Conservation (phyloP, 1,140 invertebrate species). For the Neodiprion lecontei region DNA sequence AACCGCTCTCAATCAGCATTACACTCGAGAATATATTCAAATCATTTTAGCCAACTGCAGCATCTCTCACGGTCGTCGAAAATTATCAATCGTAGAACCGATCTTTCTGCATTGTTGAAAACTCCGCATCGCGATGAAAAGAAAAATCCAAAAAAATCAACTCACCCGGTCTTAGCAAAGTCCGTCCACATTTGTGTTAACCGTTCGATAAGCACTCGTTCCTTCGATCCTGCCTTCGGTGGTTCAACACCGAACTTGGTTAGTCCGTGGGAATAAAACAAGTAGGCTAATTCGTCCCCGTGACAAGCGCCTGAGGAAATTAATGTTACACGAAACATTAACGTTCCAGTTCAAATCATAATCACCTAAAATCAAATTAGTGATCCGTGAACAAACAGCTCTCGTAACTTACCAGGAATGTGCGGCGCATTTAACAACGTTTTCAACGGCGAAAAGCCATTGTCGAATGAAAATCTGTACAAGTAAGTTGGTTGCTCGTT, state of each 20-base stretch:
- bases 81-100: too few relatives aligned
- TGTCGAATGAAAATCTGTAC: conserved; percentile 52
- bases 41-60: too few relatives aligned
- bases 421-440: conserved; percentile 6
- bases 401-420: not conserved
- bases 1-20: not conserved
- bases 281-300: conserved; percentile 36
- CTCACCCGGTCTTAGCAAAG: conserved; percentile 54
- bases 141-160: not conserved
- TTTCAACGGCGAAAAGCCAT: not conserved
- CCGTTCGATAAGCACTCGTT: conserved; percentile 35
- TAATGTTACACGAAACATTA: not conserved
- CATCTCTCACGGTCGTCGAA: too few relatives aligned
- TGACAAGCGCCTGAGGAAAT: conserved; percentile 39
- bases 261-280: conserved; percentile 31
- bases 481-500: conserved; percentile 50
- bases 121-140: not conserved
- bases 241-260: conserved; percentile 2
- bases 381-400: too few relatives aligned
- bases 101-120: too few relatives aligned
- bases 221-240: conserved; percentile 32
- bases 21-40: not conserved
- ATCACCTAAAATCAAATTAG: not conserved
- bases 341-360: not conserved
- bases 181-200: conserved; percentile 56